Conservation (phyloP, 2,113 vertebrate genomes). For the Empidonax alnorum region DNA sequence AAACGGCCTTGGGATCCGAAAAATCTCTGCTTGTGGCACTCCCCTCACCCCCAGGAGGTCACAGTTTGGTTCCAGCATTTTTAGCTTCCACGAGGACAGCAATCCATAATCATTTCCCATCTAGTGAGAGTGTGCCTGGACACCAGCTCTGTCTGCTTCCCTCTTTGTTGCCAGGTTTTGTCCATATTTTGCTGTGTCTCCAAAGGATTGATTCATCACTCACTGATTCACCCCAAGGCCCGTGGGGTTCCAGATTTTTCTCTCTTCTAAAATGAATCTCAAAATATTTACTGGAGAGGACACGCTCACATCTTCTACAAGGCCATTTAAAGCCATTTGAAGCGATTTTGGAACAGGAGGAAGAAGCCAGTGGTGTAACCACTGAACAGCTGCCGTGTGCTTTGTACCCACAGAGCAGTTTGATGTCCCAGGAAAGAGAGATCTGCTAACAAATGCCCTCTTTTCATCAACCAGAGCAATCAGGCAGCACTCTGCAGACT, state of each 20-base stretch:
- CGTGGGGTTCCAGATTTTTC: neutral
- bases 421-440: neutral
- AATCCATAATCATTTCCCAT: neutral
- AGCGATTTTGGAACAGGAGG: neutral
- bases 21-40: neutral
- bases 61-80: neutral
- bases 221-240: neutral
- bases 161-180: neutral
- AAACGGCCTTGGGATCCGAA: neutral
- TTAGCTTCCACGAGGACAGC: neutral
- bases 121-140: neutral
- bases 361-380: neutral
- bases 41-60: neutral
- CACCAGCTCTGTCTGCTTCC: neutral
- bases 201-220: neutral
- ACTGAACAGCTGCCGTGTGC: neutral
- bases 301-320: neutral
- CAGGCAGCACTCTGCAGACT: neutral
- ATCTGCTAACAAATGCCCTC: neutral
- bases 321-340: neutral
- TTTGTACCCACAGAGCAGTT: neutral
- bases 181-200: neutral
- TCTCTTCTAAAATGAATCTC: neutral
- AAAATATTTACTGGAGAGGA: neutral
- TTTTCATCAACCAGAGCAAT: neutral